Percentiles rank a stretch among this genome's conserved stretches.
These are phyloP conservation scores for Danaus melanippus DNA, from an alignment of 1,140 invertebrate species.

Conservation along the genomic window DNA sequence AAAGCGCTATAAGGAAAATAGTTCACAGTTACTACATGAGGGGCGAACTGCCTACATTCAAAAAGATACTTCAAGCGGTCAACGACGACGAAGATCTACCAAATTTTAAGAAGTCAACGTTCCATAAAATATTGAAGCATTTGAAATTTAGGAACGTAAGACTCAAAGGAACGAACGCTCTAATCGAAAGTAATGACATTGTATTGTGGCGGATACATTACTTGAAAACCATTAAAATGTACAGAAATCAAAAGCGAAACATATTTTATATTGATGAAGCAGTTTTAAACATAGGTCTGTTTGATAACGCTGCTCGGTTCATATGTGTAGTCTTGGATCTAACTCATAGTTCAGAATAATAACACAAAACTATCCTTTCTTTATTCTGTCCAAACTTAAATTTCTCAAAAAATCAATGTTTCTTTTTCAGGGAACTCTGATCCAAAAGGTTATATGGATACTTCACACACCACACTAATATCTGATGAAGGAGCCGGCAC, in stretches of 20 bases:
- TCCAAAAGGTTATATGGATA: too few relatives aligned
- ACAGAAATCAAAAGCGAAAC: conserved; percentile 7
- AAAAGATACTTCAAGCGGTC: conserved; percentile 17
- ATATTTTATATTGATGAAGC: conserved; percentile 20
- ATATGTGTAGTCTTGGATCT: neutral
- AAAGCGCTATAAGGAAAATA: conserved; percentile 17
- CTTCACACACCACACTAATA: conserved; percentile 22
- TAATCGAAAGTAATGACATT: neutral
- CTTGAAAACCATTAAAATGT: conserved; percentile 5
- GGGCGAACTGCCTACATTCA: conserved; percentile 17
- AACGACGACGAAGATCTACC: conserved; percentile 19
- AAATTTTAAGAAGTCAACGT: conserved; percentile 16
- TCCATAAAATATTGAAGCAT: conserved; percentile 17
- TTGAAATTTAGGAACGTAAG: conserved; percentile 3
- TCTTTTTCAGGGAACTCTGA: too few relatives aligned
- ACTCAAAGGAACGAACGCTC: too few relatives aligned
- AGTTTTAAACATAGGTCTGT: conserved; percentile 17
- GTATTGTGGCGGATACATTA: neutral
- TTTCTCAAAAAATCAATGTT: too few relatives aligned
- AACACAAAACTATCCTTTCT: conserved; percentile 9
- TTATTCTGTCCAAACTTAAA: conserved; percentile 3
- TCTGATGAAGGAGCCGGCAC: conserved; percentile 28
- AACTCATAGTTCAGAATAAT: neutral
- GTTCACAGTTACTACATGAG: conserved; percentile 13
- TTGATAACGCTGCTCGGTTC: neutral